Evolutionary conservation across 2,888 invertebrate genomes (phyloP).

Genomic region (Trachelus tabidus): DNA sequence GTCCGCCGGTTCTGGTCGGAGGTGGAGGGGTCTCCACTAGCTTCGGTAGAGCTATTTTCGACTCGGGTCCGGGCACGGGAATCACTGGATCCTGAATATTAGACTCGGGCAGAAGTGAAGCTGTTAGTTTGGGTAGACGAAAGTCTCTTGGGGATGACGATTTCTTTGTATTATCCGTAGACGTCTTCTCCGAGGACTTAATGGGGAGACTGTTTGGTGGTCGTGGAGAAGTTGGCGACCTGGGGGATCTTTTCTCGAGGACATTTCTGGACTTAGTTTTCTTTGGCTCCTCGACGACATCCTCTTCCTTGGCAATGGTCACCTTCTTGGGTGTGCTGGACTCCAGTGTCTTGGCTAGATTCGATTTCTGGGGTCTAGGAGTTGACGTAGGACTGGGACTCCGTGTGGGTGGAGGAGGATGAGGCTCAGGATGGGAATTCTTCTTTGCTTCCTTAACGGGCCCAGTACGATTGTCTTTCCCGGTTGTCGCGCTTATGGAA

Average conservation of each 20-base stretch:
- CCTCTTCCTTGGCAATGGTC: slow-evolving; percentile 19
- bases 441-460: not conserved
- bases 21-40: slow-evolving; percentile 40
- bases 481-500: not conserved
- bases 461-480: not conserved
- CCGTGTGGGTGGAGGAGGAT: not conserved
- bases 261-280: slow-evolving; percentile 11
- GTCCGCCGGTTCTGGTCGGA: slow-evolving; percentile 29
- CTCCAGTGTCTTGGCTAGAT: slow-evolving; percentile 47
- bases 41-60: slow-evolving; percentile 45
- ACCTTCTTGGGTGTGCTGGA: slow-evolving; percentile 23
- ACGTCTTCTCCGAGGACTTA: slow-evolving; percentile 30
- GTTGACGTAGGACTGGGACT: slow-evolving; percentile 26
- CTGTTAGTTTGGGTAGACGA: slow-evolving; percentile 43
- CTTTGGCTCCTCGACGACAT: slow-evolving; percentile 17
- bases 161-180: slow-evolving; percentile 26
- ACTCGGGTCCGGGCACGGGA: slow-evolving; percentile 3
- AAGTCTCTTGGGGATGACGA: slow-evolving; percentile 41
- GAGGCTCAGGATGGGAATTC: not conserved
- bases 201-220: slow-evolving; percentile 33
- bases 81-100: slow-evolving; percentile 11
- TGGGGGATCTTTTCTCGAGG: slow-evolving; percentile 3
- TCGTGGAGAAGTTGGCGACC: slow-evolving; percentile 25
- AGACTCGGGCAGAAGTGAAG: slow-evolving; percentile 25
- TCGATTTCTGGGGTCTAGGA: slow-evolving; percentile 49